A percentile compares a stretch with the other conserved stretches of the same genome.
These are phyloP conservation scores for Xiphydria camelus DNA, from an alignment of 2,888 invertebrate genomes.

Conservation along the genomic window DNA sequence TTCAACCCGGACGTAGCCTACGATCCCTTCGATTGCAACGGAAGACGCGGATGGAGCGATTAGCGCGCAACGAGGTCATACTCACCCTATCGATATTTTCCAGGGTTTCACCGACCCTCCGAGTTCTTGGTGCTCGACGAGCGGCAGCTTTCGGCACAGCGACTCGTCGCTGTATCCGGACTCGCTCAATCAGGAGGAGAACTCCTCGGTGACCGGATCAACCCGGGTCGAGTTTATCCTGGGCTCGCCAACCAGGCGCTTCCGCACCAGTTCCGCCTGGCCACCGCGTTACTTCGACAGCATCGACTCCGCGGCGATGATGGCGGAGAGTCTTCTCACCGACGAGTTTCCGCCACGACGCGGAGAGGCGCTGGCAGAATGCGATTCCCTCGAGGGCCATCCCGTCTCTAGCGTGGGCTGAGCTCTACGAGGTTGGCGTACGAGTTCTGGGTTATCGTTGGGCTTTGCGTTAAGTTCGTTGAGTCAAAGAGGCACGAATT, in stretches of 20 bases:
- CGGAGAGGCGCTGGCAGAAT: conserved; percentile 64
- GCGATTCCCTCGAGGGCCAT: conserved; percentile 63
- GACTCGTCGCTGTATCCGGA: conserved; percentile 58
- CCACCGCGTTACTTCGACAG: conserved; percentile 67
- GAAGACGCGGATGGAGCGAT: too few relatives aligned
- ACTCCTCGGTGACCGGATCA: conserved; percentile 54
- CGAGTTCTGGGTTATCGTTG: conserved; percentile 25
- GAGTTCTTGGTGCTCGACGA: conserved; percentile 52
- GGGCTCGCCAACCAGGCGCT: conserved; percentile 50
- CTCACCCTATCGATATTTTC: conserved; percentile 24
- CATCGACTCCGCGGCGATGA: conserved; percentile 61
- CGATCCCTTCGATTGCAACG: too few relatives aligned
- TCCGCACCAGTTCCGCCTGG: conserved; percentile 58
- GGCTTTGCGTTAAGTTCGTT: too few relatives aligned
- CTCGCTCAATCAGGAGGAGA: conserved; percentile 61
- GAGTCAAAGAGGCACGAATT: too few relatives aligned
- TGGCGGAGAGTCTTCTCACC: conserved; percentile 51
- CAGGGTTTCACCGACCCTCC: conserved; percentile 46
- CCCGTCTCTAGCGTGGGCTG: conserved; percentile 46
- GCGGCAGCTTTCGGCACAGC: conserved; percentile 43
- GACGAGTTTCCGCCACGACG: conserved; percentile 57
- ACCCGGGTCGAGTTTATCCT: conserved; percentile 62
- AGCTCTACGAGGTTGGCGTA: conserved; percentile 11
- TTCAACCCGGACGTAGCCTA: too few relatives aligned
- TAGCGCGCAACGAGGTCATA: too few relatives aligned